phyloP scores from a whole-genome alignment of 1,140 invertebrate genomes.

The Drosophila lowei region DNA sequence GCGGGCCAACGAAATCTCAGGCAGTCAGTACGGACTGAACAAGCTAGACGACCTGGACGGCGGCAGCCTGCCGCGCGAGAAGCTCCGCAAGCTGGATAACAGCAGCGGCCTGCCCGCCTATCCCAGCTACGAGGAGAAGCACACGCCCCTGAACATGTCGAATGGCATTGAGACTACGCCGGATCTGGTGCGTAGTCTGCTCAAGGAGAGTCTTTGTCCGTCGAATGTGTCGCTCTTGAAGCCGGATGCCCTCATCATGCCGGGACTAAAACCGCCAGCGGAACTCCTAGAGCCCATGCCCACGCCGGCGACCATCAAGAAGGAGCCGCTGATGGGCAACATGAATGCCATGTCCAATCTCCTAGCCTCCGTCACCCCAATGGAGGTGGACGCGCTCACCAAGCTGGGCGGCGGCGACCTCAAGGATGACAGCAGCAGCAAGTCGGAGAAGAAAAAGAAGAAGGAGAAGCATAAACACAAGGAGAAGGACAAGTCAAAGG shows the following conservation, averaged over 20 bases:
- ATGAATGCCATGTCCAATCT: conserved; percentile 15
- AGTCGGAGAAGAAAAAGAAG: conserved; percentile 85
- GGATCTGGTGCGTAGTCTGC: conserved; percentile 76
- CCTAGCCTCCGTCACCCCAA: background rate
- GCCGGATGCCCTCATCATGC: conserved; percentile 66
- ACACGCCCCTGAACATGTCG: conserved; percentile 61
- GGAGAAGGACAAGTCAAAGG: conserved; percentile 87
- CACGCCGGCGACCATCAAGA: conserved; percentile 42
- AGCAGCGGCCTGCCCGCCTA: conserved; percentile 43
- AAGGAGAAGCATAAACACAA: conserved; percentile 87
- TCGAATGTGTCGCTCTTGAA: conserved; percentile 67
- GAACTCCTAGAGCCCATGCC: conserved; percentile 71
- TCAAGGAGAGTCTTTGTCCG: conserved; percentile 79
- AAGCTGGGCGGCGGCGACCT: conserved; percentile 42
- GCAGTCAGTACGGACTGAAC: conserved; percentile 56
- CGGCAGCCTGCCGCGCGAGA: conserved; percentile 58
- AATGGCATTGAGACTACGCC: conserved; percentile 82
- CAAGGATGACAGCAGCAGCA: conserved; percentile 81
- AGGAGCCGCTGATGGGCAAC: conserved; percentile 35
- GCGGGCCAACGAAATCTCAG: conserved; percentile 63
- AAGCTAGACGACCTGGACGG: conserved; percentile 68
- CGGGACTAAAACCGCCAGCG: conserved; percentile 69
- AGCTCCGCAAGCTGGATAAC: conserved; percentile 73
- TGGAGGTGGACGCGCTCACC: conserved; percentile 53
- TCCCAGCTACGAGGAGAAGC: conserved; percentile 58